Base-by-base conservation (phyloP, 2,113 vertebrate genomes). In the Bucco capensis region DNA sequence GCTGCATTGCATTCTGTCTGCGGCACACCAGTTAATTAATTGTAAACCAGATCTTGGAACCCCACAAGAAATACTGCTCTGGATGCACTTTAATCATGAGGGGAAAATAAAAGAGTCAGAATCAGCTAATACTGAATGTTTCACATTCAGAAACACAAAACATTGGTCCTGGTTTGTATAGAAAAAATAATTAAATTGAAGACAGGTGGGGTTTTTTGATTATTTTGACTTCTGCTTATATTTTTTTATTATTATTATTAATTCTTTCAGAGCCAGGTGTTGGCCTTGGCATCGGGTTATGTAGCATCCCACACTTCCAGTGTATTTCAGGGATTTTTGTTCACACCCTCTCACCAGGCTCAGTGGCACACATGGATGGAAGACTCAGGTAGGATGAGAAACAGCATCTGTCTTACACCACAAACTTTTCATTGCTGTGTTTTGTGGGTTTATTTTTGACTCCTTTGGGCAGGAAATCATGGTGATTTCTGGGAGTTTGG, bases 281-380 rank as follows among this genome's bases (percentile, higher is more conserved):
- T 33, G 99, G 99, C 16, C 97, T 99, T 91, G 99, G 99, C 15
- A 98, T 99, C 1, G 99, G 98, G 31, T 95, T 99, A 66, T 99
- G 99, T 84, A 99, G 98, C 21, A 96, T 99, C 35, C 98, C 98
- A 46, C 97, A 98, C 44, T 97, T 96, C 79, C 98, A 98, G 19
- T 97, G 98, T 49, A 97, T 98, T 86, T 98, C 98, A 0, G 98
- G 98, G 49, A 98, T 99, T 92, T 99, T 98, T 86, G 98, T 99
- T 40, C 98, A 99, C 83, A 98, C 98, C 2, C 98, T 99, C 17
- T 99, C 99, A 0, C 99, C 99, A 2, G 99, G 99, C 33, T 99
- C 99, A 0, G 98, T 99, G 85, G 99, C 99, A 1, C 99, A 99
- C 71, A 98, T 99, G 98, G 99, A 99, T 7, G 98, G 98, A 18